Conservation (phyloP, 1,140 invertebrate genomes). For the Megalopta genalis region DNA sequence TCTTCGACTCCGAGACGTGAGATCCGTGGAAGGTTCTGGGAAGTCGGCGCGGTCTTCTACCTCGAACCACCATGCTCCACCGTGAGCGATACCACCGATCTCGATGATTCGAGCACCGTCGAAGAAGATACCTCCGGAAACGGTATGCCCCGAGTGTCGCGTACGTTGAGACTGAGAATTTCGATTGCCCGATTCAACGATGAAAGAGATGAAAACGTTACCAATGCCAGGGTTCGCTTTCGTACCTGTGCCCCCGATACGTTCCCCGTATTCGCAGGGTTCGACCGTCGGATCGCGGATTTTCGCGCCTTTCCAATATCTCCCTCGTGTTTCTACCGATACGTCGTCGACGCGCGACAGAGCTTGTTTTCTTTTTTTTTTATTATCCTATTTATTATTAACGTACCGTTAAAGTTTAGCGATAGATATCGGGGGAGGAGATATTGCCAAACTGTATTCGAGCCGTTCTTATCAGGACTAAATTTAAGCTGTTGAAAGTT, state of each 20-base stretch:
- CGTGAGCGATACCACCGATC: neutral
- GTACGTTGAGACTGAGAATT: neutral
- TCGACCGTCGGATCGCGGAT: too few species aligned
- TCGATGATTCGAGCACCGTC: neutral
- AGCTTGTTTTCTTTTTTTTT: constrained; percentile 15
- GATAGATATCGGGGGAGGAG: neutral
- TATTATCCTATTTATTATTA: constrained; percentile 35
- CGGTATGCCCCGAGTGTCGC: too few species aligned
- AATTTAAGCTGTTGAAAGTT: neutral
- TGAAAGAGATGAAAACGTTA: constrained; percentile 55
- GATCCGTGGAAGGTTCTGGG: neutral
- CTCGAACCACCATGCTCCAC: constrained; percentile 8
- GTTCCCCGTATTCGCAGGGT: too few species aligned
- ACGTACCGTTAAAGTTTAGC: constrained; percentile 6
- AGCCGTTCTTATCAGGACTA: constrained; percentile 3
- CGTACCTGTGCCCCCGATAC: neutral
- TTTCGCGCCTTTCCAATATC: neutral
- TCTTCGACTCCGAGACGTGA: constrained; percentile 49
- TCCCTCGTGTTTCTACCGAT: constrained; percentile 9
- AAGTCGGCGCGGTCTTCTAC: neutral
- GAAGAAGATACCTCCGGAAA: too few species aligned
- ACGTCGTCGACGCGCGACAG: neutral
- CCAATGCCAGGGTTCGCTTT: constrained; percentile 20
- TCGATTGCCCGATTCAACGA: constrained; percentile 19
- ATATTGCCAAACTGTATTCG: constrained; percentile 24